These are phyloP conservation scores for Apaloderma vittatum DNA, from an alignment of 2,113 vertebrate species.

Conservation along the genomic window DNA sequence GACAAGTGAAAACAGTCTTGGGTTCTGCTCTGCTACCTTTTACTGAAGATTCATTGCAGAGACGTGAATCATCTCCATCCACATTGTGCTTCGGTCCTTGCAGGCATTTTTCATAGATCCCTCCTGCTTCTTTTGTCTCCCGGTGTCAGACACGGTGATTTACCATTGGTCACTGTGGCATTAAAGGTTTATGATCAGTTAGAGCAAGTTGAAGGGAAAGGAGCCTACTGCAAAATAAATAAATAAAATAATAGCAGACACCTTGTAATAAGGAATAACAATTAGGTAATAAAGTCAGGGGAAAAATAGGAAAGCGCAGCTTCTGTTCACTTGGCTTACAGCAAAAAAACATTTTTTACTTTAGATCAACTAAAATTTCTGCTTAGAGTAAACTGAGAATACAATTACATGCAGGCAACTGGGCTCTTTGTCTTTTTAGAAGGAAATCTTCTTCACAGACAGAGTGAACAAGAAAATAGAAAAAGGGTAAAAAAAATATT, in stretches of 20 bases:
- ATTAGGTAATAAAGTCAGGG: neutral
- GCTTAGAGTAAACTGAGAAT: conserved; percentile 14
- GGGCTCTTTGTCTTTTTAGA: conserved; percentile 29
- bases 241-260: neutral
- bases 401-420: conserved; percentile 16
- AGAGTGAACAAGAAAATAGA: neutral
- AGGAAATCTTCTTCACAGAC: neutral
- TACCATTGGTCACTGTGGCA: neutral
- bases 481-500: neutral
- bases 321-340: conserved; percentile 17
- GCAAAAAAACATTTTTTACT: neutral
- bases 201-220: neutral
- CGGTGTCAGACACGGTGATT: neutral
- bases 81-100: neutral
- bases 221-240: neutral
- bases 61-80: conserved; percentile 49
- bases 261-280: neutral
- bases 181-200: neutral
- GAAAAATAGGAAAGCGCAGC: neutral
- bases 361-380: conserved; percentile 19
- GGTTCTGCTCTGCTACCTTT: conserved; percentile 72
- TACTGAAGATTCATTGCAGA: conserved; percentile 63
- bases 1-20: conserved; percentile 63
- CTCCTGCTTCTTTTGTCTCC: conserved; percentile 41
- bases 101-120: conserved; percentile 59